A percentile compares a stretch with the other conserved stretches of the same genome.
These are phyloP conservation scores for Clupea harengus DNA, from an alignment of 2,113 vertebrate species.

Conservation along the genomic window DNA sequence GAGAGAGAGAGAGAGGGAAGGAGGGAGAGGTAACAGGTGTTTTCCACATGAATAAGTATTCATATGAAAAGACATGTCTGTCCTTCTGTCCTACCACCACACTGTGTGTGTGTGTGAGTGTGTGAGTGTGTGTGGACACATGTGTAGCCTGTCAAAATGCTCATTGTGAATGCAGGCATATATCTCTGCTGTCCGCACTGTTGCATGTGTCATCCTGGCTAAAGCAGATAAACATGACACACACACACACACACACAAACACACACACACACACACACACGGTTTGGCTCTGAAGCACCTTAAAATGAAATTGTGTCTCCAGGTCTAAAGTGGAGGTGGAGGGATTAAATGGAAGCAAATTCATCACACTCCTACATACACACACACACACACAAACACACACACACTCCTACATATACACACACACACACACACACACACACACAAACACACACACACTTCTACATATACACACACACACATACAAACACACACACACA, in stretches of 20 bases:
- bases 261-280: constrained; percentile 10
- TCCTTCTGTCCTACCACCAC: background rate
- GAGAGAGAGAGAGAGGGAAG: background rate
- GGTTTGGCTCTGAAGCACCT: background rate
- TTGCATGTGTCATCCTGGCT: too few species aligned
- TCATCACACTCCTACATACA: background rate
- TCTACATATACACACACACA: too few species aligned
- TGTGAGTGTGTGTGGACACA: background rate
- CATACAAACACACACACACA: too few species aligned
- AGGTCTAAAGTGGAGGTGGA: background rate
- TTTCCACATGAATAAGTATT: background rate
- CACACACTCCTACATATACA: background rate
- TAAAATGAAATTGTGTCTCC: background rate
- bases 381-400: background rate
- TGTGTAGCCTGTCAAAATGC: too few species aligned
- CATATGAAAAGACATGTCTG: background rate
- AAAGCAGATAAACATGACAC: too few species aligned
- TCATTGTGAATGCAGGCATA: too few species aligned
- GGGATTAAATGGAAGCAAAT: background rate
- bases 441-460: background rate
- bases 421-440: background rate
- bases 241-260: background rate
- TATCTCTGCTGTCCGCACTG: too few species aligned
- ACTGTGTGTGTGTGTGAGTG: background rate
- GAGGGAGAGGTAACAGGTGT: background rate